Base-by-base conservation (phyloP, 2,888 invertebrate species). In the Cerastis rubricosa region DNA sequence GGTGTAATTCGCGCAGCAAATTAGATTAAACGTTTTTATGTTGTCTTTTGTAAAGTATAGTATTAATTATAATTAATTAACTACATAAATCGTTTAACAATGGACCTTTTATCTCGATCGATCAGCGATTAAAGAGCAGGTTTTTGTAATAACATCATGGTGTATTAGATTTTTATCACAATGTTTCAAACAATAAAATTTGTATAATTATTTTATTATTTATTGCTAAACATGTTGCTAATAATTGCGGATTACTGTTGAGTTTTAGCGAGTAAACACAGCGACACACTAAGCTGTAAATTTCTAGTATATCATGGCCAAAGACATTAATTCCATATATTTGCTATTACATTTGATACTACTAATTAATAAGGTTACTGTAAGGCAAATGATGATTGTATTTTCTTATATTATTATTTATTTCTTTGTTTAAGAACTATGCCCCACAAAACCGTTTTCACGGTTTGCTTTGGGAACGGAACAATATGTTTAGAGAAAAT, bases 1-100 rank as follows among this genome's bases (percentile, higher is more conserved):
- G 64, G 74, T 51, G 75, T 77, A 71, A 72, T 78, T 70, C 80
- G 70, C 77, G 49, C 49, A 64, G 64, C 54, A 57, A 79, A 78
- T 81, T 84, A 76, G 72, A 69, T 69, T 61, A 61, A 47, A 63
- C 17, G 63, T 43, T 51, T 87, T 85, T 85, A 84, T 85, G 61
- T 45, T 9, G 43, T 29, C 17, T 64, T 70, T 75, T 72, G 86
- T 71, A 77, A 75, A 45, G 71, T 72, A 78, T 78, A 76, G 49
- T 29, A 66, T 79, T 79, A 54, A 40, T 40, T 40, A 40, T 40
- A 40, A 40, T 49, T 19, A 51, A 59, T 59, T 76, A 86, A 78
- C 81, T 86, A 35, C 19, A 61, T 61, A 76, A 54, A 75, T 25
- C 17, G 70, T 70, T 74, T 49, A 66, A 84, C 74, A 84, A 84